Evolutionary conservation across 2,888 invertebrate genomes (phyloP).

Genomic region (Drosophila demipolita): DNA sequence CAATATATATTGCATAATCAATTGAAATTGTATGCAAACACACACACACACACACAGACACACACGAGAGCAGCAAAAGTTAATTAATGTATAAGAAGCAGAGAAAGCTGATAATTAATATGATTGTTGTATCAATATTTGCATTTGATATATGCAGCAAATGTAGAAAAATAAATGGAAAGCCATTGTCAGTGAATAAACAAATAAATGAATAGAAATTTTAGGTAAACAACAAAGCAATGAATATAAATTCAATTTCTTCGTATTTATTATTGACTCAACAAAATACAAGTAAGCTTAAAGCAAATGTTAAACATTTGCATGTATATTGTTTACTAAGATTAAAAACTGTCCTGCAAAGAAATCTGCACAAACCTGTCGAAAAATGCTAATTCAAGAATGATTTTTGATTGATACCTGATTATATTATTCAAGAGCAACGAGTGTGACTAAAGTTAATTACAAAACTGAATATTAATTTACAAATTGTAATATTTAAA

Average conservation of each 20-base stretch:
- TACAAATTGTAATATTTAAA: neutral
- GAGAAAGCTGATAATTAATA: neutral
- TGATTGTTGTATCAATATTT: constrained; percentile 1
- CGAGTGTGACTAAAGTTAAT: neutral
- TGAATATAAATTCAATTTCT: neutral
- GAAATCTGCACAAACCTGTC: neutral
- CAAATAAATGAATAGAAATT: constrained; percentile 3
- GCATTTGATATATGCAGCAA: neutral
- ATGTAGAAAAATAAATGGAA: neutral
- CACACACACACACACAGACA: neutral
- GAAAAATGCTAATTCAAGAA: neutral
- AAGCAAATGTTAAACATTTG: neutral
- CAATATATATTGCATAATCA: neutral
- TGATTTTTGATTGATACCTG: neutral
- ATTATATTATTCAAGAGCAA: neutral
- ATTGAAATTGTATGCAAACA: neutral
- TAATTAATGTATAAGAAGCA: neutral
- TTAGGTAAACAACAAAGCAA: neutral
- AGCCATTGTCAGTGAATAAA: neutral
- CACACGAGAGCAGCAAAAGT: neutral
- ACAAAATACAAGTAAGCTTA: neutral
- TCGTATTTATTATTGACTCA: neutral
- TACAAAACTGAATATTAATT: neutral
- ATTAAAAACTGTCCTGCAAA: neutral
- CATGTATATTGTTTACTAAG: neutral